Percentiles rank a stretch among this genome's conserved stretches.
Conservation (phyloP, 2,113 vertebrate genomes). For the Phalacrocorax aristotelis region DNA sequence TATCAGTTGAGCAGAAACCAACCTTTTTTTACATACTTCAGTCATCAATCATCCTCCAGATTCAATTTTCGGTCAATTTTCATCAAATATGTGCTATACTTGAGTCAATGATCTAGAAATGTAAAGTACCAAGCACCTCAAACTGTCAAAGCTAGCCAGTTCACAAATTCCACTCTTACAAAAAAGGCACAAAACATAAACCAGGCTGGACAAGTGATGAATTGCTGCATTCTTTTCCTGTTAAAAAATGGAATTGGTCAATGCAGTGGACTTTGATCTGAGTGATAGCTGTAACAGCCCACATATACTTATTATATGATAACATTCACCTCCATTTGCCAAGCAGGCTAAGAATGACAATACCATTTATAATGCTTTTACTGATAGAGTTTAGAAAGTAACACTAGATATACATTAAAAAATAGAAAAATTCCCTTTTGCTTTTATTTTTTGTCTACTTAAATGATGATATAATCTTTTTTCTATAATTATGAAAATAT, state of each 20-base stretch:
- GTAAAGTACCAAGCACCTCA: slow-evolving; percentile 16
- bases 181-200: not conserved
- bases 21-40: slow-evolving; percentile 1
- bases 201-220: slow-evolving; percentile 19
- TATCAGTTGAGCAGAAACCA: not conserved
- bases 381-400: not conserved
- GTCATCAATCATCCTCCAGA: not conserved
- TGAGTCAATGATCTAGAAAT: slow-evolving; percentile 34
- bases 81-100: not conserved
- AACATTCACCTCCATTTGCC: not conserved
- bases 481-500: not conserved
- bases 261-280: not conserved
- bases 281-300: not conserved
- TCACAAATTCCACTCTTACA: not conserved
- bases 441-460: not conserved
- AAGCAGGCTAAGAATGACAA: not conserved
- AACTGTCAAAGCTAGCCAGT: slow-evolving; percentile 10
- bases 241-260: not conserved
- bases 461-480: not conserved
- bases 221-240: slow-evolving; percentile 22
- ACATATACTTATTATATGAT: not conserved
- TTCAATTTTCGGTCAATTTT: slow-evolving; percentile 35
- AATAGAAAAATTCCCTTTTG: not conserved
- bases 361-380: not conserved
- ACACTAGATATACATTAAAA: not conserved